phyloP scores from a whole-genome alignment of 1,140 invertebrate genomes.

The Lepidurus couesii region DNA sequence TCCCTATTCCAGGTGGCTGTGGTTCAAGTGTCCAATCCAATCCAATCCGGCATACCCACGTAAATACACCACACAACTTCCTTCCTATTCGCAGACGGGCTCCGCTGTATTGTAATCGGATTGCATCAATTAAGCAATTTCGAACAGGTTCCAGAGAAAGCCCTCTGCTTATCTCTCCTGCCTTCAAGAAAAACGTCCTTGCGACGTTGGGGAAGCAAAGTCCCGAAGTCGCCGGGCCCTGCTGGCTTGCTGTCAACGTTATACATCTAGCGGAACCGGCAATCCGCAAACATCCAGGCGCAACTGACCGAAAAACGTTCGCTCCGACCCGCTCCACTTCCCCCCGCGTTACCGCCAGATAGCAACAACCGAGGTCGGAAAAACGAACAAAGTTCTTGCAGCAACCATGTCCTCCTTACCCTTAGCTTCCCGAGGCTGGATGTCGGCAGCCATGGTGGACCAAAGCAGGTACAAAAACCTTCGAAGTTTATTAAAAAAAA shows the following conservation, averaged over 20 bases:
- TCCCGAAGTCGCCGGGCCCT: neutral
- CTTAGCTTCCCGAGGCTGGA: conserved; percentile 31
- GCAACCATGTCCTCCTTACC: conserved; percentile 27
- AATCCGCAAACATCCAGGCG: no score
- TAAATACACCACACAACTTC: neutral
- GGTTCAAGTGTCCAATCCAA: no score
- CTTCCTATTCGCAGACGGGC: neutral
- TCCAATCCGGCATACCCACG: no score
- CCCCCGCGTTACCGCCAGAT: no score
- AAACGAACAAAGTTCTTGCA: neutral
- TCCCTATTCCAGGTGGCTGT: no score
- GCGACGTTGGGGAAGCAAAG: neutral
- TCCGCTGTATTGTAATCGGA: neutral
- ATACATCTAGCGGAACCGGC: no score
- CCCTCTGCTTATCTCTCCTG: neutral
- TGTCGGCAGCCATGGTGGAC: conserved; percentile 33
- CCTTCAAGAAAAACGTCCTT: neutral
- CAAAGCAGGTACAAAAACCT: conserved; percentile 29
- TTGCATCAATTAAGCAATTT: conserved; percentile 3
- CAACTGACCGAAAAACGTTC: no score
- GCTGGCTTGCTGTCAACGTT: no score
- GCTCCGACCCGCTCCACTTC: no score
- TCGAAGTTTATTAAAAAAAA: neutral
- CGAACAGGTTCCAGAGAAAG: neutral
- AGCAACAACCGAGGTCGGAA: no score